phyloP scores from a whole-genome alignment of 2,113 vertebrate genomes.

The Sitta europaea region DNA sequence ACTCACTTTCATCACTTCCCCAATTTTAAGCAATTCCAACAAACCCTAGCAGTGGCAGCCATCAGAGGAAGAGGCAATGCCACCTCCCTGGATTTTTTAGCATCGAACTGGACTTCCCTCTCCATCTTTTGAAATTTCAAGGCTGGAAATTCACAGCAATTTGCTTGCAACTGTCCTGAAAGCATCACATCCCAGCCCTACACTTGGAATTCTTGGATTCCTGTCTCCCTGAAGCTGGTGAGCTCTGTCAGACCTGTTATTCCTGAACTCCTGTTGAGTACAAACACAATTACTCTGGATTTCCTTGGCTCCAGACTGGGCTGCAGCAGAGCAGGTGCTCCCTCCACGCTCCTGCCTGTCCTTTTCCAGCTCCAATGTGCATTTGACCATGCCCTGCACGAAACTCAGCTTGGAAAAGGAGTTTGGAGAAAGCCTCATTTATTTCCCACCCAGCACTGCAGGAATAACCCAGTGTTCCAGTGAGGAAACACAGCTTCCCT shows the following conservation, averaged over 20 bases:
- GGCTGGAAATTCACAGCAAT: background rate
- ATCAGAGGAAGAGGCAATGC: background rate
- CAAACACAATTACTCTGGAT: background rate
- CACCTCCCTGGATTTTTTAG: background rate
- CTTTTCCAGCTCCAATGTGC: background rate
- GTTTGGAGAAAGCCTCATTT: background rate
- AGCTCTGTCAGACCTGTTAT: background rate
- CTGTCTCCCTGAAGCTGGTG: background rate
- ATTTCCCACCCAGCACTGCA: background rate
- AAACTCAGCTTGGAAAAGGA: background rate
- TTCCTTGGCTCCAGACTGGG: fast-evolving
- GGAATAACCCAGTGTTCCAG: background rate
- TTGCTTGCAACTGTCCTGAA: background rate
- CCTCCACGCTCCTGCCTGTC: fast-evolving
- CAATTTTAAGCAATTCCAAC: background rate
- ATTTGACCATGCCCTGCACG: background rate
- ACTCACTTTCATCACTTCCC: background rate
- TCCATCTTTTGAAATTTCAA: background rate
- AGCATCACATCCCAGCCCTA: fast-evolving
- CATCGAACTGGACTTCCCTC: background rate
- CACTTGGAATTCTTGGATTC: background rate
- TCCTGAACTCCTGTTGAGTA: background rate
- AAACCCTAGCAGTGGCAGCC: background rate
- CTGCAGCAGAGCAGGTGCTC: background rate
- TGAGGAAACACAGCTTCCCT: background rate